Evolutionary conservation across 1,140 invertebrate species (phyloP).

Genomic region (Atta cephalotes): DNA sequence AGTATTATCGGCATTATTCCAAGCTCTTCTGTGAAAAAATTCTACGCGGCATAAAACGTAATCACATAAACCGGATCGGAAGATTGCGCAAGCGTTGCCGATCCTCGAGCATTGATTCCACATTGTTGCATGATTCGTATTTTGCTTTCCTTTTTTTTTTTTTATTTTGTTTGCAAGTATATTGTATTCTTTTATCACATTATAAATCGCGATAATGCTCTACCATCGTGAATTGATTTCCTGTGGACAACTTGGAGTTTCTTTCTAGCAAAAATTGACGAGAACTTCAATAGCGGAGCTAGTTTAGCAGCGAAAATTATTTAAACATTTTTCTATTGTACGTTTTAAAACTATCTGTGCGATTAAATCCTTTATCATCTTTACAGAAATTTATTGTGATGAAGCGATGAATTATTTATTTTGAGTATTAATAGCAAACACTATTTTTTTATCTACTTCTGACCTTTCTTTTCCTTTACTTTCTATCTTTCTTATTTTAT

Average conservation of each 20-base stretch:
- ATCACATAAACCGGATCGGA: conserved; percentile 19
- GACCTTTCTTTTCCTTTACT: too few species aligned
- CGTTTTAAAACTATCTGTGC: not conserved
- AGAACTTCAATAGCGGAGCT: not conserved
- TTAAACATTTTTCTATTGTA: not conserved
- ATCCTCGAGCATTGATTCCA: conserved; percentile 8
- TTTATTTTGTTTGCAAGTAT: not conserved
- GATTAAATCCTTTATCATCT: not conserved
- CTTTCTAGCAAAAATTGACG: not conserved
- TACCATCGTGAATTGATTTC: not conserved
- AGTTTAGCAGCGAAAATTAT: not conserved
- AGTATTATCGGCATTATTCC: conserved; percentile 22
- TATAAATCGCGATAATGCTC: not conserved
- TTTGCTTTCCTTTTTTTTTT: not conserved
- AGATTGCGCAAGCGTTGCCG: conserved; percentile 41
- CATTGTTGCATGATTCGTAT: not conserved
- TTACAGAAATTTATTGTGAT: too few species aligned
- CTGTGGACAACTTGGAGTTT: not conserved
- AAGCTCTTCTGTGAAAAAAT: conserved; percentile 36
- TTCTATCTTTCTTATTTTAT: too few species aligned
- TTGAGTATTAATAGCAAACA: too few species aligned
- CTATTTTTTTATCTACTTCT: too few species aligned
- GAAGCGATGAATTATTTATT: too few species aligned
- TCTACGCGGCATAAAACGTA: conserved; percentile 26
- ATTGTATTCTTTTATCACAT: not conserved